Evolutionary conservation across 2,113 vertebrate species (phyloP).

Genomic region (Empidonax alnorum): DNA sequence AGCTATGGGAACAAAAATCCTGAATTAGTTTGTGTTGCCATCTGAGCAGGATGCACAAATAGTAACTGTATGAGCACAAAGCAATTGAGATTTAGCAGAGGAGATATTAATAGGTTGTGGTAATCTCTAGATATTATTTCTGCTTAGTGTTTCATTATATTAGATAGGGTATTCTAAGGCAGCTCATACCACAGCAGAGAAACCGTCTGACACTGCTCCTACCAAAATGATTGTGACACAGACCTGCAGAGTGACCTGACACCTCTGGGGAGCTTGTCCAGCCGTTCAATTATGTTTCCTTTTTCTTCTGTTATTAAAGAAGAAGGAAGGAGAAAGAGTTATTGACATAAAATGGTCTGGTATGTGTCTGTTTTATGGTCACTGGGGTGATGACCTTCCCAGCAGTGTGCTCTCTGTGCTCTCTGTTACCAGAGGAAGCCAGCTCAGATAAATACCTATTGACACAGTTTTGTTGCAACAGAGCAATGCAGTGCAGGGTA

Average conservation of each 20-base stretch:
- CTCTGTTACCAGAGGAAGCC: not conserved
- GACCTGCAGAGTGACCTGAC: not conserved
- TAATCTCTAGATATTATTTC: not conserved
- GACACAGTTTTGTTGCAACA: not conserved
- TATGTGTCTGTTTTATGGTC: not conserved
- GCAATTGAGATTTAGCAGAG: not conserved
- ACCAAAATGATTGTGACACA: not conserved
- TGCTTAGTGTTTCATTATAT: not conserved
- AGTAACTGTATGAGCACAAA: not conserved
- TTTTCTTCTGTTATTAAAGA: not conserved
- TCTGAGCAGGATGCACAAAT: not conserved
- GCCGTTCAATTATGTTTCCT: not conserved
- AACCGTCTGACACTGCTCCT: not conserved
- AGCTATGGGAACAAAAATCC: not conserved
- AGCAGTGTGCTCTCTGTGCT: not conserved
- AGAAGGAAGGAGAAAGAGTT: not conserved
- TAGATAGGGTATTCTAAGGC: not conserved
- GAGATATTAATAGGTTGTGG: not conserved
- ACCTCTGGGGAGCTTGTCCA: not conserved
- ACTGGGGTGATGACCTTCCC: not conserved
- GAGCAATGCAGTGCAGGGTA: not conserved
- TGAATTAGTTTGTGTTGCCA: not conserved
- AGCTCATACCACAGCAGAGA: not conserved
- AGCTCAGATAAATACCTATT: not conserved
- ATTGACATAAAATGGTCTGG: not conserved